Percentiles rank a stretch among this genome's conserved stretches.
phyloP scores from a whole-genome alignment of 2,797 vertebrate species.

The Chanos chanos region DNA sequence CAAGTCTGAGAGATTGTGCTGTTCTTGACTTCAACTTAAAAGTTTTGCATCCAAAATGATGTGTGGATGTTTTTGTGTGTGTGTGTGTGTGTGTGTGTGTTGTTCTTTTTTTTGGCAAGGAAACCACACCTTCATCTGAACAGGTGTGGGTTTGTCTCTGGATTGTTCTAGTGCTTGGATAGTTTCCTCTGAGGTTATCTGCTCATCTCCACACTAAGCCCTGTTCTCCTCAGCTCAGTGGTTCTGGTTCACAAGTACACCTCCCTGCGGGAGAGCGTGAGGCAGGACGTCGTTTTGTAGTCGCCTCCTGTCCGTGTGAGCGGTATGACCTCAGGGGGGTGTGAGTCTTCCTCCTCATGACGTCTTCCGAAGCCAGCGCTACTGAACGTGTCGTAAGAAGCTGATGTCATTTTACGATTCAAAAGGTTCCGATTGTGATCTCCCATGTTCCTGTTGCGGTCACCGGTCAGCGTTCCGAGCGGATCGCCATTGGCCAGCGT shows the following conservation, averaged over 20 bases:
- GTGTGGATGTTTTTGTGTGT: not conserved
- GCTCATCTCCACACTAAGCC: not conserved
- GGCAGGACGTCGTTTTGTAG: conserved; percentile 96
- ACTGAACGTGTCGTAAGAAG: conserved; percentile 93
- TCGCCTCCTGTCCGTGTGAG: conserved; percentile 89
- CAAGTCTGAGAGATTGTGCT: conserved; percentile 9
- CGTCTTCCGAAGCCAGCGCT: conserved; percentile 85
- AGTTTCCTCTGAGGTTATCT: too few relatives aligned
- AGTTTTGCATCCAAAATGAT: conserved; percentile 24
- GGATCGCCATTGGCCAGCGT: conserved; percentile 89
- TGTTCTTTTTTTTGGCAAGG: conserved; percentile 20
- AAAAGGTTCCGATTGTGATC: conserved; percentile 88
- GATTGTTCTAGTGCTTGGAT: conserved; percentile 5
- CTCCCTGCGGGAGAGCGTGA: conserved; percentile 92
- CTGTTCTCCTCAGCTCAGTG: conserved; percentile 2
- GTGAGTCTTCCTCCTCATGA: conserved; percentile 73
- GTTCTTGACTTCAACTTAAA: conserved; percentile 4
- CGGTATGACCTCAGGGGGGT: conserved; percentile 87
- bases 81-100: not conserved
- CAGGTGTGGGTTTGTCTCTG: conserved; percentile 24
- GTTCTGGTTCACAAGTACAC: conserved; percentile 87
- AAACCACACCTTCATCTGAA: conserved; percentile 32
- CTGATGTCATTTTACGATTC: conserved; percentile 94
- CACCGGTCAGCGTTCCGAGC: conserved; percentile 63
- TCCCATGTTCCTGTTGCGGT: conserved; percentile 82